Evolutionary conservation across 2,888 invertebrate genomes (phyloP).

Genomic region (Mythimna albipuncta): DNA sequence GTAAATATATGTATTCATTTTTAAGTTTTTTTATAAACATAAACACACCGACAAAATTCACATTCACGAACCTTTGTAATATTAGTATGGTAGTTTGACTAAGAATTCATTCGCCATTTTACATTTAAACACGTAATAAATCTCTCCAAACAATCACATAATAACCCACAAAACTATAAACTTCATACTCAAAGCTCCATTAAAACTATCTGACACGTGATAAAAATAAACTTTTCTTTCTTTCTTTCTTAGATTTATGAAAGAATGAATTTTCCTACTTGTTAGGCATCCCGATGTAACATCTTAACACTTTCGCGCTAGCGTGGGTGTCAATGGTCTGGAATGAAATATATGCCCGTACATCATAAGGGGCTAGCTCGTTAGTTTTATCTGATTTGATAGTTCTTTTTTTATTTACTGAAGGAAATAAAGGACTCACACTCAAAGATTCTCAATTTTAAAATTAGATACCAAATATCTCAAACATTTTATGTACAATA

Average conservation of each 20-base stretch:
- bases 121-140: background rate
- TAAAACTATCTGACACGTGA: conserved; percentile 42
- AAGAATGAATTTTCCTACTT: conserved; percentile 70
- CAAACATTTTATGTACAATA: too few species aligned
- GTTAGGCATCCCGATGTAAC: conserved; percentile 70
- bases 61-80: too few species aligned
- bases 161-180: background rate
- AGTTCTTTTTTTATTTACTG: background rate
- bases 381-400: conserved; percentile 41
- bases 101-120: too few species aligned
- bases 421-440: too few species aligned
- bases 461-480: background rate
- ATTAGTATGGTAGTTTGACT: too few species aligned
- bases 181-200: conserved; percentile 24
- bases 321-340: conserved; percentile 72
- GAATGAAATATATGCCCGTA: conserved; percentile 64
- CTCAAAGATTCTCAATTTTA: too few species aligned
- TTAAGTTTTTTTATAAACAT: too few species aligned
- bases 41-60: too few species aligned
- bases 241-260: conserved; percentile 69
- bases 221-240: conserved; percentile 44
- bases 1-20: too few species aligned
- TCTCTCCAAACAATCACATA: background rate
- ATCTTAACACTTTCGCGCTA: conserved; percentile 75
- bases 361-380: conserved; percentile 36